Base-by-base conservation (phyloP, 2,797 vertebrate species). In the Acestrorhynchus altus region DNA sequence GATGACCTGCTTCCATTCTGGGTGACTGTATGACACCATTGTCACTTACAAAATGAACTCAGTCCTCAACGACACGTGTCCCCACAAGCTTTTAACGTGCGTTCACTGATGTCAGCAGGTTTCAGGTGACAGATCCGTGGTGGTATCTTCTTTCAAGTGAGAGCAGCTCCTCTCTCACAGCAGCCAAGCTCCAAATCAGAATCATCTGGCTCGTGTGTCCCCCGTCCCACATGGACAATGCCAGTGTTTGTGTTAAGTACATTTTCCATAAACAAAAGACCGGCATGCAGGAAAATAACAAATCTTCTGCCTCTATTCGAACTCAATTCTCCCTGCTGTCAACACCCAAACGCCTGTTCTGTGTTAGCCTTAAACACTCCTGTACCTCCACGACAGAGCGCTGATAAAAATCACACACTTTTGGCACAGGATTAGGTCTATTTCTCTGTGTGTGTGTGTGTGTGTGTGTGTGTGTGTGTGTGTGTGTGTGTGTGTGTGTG, bases 181-280 rank as follows among this genome's bases (percentile, higher is more conserved):
- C 60, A 22, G 20, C 77, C 52, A n/a, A 49, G n/a, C 46, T 35
- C 20, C 6, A 54, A 63, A 79, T 44, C 24, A 63, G 65, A 63
- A 24, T 31, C 13, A 20, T 39, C 65, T 26, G 57, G 47, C 18
- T 16, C 61, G 8, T 20, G 42, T 28, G 20, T 72, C 15, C 61
- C 35, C 49, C n/a, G 47, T 56, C 68, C 52, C 71, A 18, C 35
- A 20, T 12, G 35, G 54, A 68, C 24, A 46, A 74, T 28, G 57
- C 66, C 78, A 47, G n/a, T 80, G 78, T 80, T 75, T 80, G 66
- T 73, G 47, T 79, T 79, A 79, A 74, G 65, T 57, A 52, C 46
- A 31, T 79, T 80, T 79, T 72, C 42, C 75, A 63, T 78, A 83
- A 81, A 69, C 73, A 83, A 46, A 15, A 11, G 39, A 26, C 52